These are phyloP conservation scores for Cheumatopsyche charites DNA, from an alignment of 1,140 invertebrate species.

Conservation along the genomic window DNA sequence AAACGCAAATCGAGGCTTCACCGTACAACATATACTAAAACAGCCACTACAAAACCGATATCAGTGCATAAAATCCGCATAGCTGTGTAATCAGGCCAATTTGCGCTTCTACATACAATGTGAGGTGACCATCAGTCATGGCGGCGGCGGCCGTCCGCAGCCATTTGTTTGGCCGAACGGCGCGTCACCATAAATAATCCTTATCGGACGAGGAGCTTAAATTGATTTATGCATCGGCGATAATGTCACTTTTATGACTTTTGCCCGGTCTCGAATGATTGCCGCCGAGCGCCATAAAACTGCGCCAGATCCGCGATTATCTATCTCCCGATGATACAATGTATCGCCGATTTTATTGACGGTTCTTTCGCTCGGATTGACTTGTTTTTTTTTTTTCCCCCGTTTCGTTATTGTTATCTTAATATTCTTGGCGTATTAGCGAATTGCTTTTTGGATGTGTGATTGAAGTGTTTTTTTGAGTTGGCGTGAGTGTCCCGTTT, in stretches of 20 bases:
- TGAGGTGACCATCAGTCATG: constrained; percentile 40
- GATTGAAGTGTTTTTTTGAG: too few relatives aligned
- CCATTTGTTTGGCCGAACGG: constrained; percentile 42
- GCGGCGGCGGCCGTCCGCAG: constrained; percentile 37
- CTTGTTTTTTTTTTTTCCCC: too few relatives aligned
- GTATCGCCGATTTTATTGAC: too few relatives aligned
- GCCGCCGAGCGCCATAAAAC: constrained; percentile 6
- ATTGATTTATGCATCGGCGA: constrained; percentile 46
- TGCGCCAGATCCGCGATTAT: neutral
- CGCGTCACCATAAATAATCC: constrained; percentile 47
- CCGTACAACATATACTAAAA: too few relatives aligned
- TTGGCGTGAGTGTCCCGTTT: too few relatives aligned
- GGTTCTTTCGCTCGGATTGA: too few relatives aligned
- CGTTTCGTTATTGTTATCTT: too few relatives aligned
- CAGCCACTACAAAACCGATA: neutral
- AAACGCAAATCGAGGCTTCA: too few relatives aligned
- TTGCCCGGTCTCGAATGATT: constrained; percentile 11
- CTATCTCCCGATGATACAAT: too few relatives aligned
- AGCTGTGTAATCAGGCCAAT: constrained; percentile 25
- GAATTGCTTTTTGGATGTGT: too few relatives aligned
- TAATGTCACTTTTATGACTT: constrained; percentile 46
- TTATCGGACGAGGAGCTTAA: constrained; percentile 45
- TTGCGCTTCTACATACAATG: constrained; percentile 33
- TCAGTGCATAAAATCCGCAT: neutral
- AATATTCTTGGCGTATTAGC: too few relatives aligned